Base-by-base conservation (phyloP, 2,797 vertebrate species). In the Acestrorhynchus altus region DNA sequence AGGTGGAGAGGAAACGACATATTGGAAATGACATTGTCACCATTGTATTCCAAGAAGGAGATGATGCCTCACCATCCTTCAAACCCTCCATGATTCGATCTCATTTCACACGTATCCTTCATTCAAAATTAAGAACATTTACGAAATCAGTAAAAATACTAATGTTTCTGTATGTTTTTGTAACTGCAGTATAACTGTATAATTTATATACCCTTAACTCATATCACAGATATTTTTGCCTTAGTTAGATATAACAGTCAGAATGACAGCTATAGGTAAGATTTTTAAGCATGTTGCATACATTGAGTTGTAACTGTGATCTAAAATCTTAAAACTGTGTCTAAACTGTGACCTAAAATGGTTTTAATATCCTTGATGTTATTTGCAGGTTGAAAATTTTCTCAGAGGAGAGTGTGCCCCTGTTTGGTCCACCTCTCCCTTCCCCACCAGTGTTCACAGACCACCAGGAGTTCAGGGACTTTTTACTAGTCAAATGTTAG, bases 401-500 rank as follows among this genome's bases (percentile, higher is more conserved):
- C 90, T 99, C 98, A 49, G 98, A 99, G 93, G 98, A 99, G 91
- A 99, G 96, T 0, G 98, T 99, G 44, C 98, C 98, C 0, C 93
- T 99, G 83, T 99, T 99, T 80, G 98, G 98, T 59, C 98, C 98
- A 18, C 97, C 98, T 40, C 95, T 99, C 79, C 98, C 98, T 0
- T 94, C 96, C 77, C 97, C 97, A 0, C 96, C 98, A 77, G 95
- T 99, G 72, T 99, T 99, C 93, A 98, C 98, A 85, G 96, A 99
- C 92, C 98, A 98, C 88, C 96, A 97, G 79, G 98, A 99, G 94
- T 99, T 99, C 96, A 97, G 98, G 95, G 95, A 99, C 94, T 99
- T 99, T 95, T 92, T 99, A 92, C 90, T 99, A 91, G 98, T 99
- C 89, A 99, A 99, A 96, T 82, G 98, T 99, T 92, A 95, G 96